phyloP scores from a whole-genome alignment of 1,140 invertebrate genomes.

The Phymorhynchus buccinoides region DNA sequence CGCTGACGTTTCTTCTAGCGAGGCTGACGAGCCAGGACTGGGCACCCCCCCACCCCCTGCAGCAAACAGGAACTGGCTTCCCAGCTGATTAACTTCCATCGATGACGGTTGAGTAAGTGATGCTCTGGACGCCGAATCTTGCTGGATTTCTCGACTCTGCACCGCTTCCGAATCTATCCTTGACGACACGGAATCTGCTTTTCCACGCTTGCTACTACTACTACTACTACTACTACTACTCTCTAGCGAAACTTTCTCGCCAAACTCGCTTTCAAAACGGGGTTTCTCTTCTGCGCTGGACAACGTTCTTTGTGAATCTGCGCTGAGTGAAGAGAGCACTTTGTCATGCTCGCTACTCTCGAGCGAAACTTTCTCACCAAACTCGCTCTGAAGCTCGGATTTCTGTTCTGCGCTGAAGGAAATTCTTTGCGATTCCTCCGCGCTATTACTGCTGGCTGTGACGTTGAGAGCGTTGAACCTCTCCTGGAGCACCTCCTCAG shows the following conservation, averaged over 20 bases:
- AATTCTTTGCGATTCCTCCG: neutral
- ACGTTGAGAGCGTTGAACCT: neutral
- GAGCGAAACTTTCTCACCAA: neutral
- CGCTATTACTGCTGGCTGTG: neutral
- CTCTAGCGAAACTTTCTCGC: neutral
- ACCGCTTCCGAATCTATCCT: neutral
- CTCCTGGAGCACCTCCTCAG: neutral
- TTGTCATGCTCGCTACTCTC: neutral
- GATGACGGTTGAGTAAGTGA: neutral
- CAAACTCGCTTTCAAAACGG: neutral
- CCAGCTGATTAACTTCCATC: constrained; percentile 5
- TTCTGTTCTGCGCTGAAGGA: neutral
- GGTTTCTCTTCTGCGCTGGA: neutral
- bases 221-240: too few relatives aligned
- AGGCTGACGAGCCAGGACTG: neutral
- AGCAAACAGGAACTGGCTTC: neutral
- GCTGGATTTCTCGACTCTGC: neutral
- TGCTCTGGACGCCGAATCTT: neutral
- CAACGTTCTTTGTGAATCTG: too few relatives aligned
- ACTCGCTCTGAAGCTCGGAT: neutral
- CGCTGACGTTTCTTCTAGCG: neutral
- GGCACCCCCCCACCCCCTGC: neutral
- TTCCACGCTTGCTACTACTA: neutral
- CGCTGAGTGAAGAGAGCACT: too few relatives aligned
- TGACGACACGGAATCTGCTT: neutral